Conservation (phyloP, 2,888 invertebrate species). For the Troides helena region DNA sequence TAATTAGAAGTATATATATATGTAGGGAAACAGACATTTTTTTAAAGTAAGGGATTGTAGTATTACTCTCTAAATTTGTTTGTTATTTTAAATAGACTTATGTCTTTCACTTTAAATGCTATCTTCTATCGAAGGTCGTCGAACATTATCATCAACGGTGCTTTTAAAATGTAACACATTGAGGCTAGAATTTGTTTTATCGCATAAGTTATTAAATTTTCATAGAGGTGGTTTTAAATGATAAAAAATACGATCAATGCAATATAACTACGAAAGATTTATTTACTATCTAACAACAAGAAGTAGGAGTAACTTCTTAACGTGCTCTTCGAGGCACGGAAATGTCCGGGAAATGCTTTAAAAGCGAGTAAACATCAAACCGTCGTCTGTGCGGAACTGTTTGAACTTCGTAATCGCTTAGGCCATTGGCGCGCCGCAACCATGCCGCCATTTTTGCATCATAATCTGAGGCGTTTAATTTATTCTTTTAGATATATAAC, state of each 20-base stretch:
- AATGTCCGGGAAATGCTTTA: slow-evolving; percentile 17
- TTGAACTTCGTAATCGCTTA: slow-evolving; percentile 23
- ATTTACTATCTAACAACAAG: neutral
- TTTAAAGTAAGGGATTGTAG: too few relatives aligned
- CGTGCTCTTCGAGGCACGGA: slow-evolving; percentile 10
- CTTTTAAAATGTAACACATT: too few relatives aligned
- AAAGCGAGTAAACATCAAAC: slow-evolving; percentile 22
- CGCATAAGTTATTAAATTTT: too few relatives aligned
- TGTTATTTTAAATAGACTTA: too few relatives aligned
- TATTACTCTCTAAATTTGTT: too few relatives aligned
- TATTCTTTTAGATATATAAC: neutral
- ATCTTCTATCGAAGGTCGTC: too few relatives aligned
- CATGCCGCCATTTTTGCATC: neutral
- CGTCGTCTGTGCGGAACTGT: slow-evolving; percentile 10
- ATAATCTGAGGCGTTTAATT: neutral
- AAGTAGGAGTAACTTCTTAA: slow-evolving; percentile 12
- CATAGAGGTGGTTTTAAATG: neutral
- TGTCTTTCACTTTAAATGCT: too few relatives aligned
- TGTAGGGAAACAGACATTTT: too few relatives aligned
- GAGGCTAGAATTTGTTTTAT: too few relatives aligned
- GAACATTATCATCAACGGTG: too few relatives aligned
- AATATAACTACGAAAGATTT: neutral
- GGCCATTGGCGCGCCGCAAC: slow-evolving; percentile 9
- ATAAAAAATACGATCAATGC: neutral
- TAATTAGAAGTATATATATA: too few relatives aligned